A percentile compares a stretch with the other conserved stretches of the same genome.
Conservation (phyloP, 2,888 invertebrate genomes). For the Pollenia amentaria region DNA sequence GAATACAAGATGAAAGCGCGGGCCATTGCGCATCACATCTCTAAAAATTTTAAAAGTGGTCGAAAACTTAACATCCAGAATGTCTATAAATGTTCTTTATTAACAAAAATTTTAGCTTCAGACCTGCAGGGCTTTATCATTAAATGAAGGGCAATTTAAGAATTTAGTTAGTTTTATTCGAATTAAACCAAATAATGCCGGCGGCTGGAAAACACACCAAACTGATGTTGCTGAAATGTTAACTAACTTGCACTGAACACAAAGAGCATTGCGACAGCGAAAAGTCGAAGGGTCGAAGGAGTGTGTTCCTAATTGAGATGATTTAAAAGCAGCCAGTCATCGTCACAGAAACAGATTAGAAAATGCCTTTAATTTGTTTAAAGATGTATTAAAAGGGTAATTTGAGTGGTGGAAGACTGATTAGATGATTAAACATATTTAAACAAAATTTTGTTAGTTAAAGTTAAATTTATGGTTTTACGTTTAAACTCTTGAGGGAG, state of each 20-base stretch:
- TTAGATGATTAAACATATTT: not conserved
- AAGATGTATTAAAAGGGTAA: not conserved
- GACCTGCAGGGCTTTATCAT: constrained; percentile 1
- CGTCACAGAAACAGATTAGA: not conserved
- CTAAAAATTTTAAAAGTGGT: too few species aligned
- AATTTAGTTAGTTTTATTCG: constrained; percentile 15
- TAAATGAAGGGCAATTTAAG: not conserved
- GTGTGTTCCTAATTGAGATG: constrained; percentile 46
- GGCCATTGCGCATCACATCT: too few species aligned
- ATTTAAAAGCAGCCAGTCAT: constrained; percentile 25
- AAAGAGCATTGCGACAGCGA: not conserved
- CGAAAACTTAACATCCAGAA: too few species aligned
- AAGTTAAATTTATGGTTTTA: constrained; percentile 26
- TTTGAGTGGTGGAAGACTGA: not conserved
- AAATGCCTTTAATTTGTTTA: constrained; percentile 1
- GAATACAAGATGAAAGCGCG: too few species aligned
- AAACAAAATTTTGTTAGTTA: not conserved
- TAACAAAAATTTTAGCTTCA: not conserved
- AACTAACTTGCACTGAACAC: constrained; percentile 33
- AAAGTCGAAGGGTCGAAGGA: too few species aligned
- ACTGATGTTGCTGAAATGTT: constrained; percentile 13
- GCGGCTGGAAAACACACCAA: not conserved
- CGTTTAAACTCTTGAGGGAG: constrained; percentile 1
- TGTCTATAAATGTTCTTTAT: too few species aligned
- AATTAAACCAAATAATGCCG: constrained; percentile 38